Percentiles rank a stretch among this genome's conserved stretches.
phyloP scores from a whole-genome alignment of 2,797 vertebrate genomes.

The Salmo trutta region DNA sequence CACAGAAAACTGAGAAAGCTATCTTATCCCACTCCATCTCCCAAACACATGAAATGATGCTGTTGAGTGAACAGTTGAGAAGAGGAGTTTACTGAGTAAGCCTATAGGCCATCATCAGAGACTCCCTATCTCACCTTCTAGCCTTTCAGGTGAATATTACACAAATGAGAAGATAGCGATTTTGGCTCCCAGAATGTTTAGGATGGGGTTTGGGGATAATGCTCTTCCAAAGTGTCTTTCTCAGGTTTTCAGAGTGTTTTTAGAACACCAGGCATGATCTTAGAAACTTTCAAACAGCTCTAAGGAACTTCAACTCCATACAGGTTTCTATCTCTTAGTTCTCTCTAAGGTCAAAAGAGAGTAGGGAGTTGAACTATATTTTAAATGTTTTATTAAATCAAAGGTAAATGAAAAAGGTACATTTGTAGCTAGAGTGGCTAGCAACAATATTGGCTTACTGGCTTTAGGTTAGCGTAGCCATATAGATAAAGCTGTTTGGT shows the following conservation, averaged over 20 bases:
- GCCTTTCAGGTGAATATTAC: background rate
- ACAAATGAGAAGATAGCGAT: background rate
- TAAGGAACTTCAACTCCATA: background rate
- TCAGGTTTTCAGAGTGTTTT: background rate
- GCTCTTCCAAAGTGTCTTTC: background rate
- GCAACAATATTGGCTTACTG: background rate
- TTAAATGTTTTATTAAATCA: background rate
- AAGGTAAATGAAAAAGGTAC: background rate
- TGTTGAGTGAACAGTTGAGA: conserved; percentile 46
- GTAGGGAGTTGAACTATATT: background rate
- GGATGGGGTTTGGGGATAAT: background rate
- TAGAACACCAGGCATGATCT: background rate
- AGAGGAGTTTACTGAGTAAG: background rate
- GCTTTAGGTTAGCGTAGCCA: background rate
- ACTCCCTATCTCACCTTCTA: background rate
- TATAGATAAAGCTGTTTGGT: background rate
- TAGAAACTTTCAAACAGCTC: background rate
- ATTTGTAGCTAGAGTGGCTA: background rate
- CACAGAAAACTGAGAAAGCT: conserved; percentile 54
- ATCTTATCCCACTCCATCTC: conserved; percentile 45
- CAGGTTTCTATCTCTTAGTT: background rate
- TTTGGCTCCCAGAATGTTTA: background rate
- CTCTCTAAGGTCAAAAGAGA: background rate
- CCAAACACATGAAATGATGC: conserved; percentile 50
- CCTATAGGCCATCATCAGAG: background rate